These are phyloP conservation scores for Matsumurasca onukii DNA, from an alignment of 1,140 invertebrate genomes.

Conservation along the genomic window DNA sequence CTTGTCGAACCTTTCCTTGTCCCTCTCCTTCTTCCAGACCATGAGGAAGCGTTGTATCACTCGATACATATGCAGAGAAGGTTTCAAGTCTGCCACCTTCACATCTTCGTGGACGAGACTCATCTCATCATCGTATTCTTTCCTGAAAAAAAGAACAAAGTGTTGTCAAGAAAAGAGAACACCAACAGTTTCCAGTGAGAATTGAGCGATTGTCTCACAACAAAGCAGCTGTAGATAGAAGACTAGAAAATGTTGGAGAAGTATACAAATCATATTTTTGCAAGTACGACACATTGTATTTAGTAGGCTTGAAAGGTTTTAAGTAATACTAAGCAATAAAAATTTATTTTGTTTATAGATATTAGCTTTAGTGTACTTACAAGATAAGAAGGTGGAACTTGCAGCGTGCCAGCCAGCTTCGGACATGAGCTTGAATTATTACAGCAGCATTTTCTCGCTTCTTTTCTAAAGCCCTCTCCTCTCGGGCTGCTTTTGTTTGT, in stretches of 20 bases:
- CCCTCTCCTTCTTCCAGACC: slow-evolving; percentile 66
- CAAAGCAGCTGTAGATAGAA: no score
- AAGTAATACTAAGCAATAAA: no score
- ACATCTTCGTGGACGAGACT: slow-evolving; percentile 51
- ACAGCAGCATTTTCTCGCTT: slow-evolving; percentile 68
- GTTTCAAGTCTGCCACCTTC: slow-evolving; percentile 55
- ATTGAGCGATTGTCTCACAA: no score
- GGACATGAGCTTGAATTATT: slow-evolving; percentile 68
- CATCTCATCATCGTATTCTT: slow-evolving; percentile 28
- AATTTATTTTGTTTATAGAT: no score
- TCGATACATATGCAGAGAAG: slow-evolving; percentile 70
- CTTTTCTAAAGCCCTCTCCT: slow-evolving; percentile 80
- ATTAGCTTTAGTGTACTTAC: no score
- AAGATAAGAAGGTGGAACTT: slow-evolving; percentile 59
- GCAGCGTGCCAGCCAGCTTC: slow-evolving; percentile 68
- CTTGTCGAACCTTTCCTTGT: slow-evolving; percentile 70
- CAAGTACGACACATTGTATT: no score
- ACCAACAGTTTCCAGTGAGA: no score
- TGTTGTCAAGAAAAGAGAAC: neutral
- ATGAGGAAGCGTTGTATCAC: slow-evolving; percentile 68
- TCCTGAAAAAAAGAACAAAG: neutral
- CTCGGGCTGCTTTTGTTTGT: slow-evolving; percentile 82
- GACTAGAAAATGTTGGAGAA: no score
- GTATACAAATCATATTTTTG: no score
- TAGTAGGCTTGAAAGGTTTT: no score